A percentile compares a stretch with the other conserved stretches of the same genome.
Conservation (phyloP, 2,888 invertebrate species). For the Parochlus steinenii region DNA sequence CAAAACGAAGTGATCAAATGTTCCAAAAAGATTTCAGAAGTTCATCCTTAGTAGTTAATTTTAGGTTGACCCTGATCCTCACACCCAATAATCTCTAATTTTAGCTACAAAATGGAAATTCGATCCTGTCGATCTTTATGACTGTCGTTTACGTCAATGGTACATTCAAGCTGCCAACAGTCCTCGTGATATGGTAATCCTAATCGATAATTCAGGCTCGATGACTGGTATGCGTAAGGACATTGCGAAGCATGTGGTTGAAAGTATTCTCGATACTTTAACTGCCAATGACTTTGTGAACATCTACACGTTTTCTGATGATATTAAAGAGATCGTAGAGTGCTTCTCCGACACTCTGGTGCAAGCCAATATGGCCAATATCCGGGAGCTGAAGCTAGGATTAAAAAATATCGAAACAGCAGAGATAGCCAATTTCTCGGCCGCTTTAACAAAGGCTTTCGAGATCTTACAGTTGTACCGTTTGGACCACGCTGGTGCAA, state of each 20-base stretch:
- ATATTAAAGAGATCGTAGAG: conserved; percentile 61
- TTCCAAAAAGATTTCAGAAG: background rate
- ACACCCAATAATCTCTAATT: conserved; percentile 15
- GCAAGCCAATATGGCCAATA: conserved; percentile 75
- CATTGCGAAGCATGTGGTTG: conserved; percentile 76
- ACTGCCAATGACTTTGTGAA: conserved; percentile 98
- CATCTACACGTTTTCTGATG: conserved; percentile 79
- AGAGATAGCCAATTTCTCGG: conserved; percentile 86
- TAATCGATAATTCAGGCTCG: conserved; percentile 80
- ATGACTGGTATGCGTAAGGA: conserved; percentile 80
- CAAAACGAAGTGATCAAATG: conserved; percentile 4
- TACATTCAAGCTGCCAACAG: conserved; percentile 96
- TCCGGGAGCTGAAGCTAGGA: conserved; percentile 64
- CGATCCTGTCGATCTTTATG: conserved; percentile 80
- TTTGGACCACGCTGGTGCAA: conserved; percentile 44
- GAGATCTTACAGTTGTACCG: conserved; percentile 57
- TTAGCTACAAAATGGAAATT: conserved; percentile 64
- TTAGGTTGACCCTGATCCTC: background rate
- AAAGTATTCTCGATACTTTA: conserved; percentile 84
- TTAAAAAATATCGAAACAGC: conserved; percentile 64
- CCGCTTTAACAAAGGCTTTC: conserved; percentile 79
- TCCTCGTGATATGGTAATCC: conserved; percentile 79
- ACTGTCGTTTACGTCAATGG: conserved; percentile 89
- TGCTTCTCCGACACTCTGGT: conserved; percentile 83
- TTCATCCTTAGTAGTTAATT: background rate